Base-by-base conservation (phyloP, 2,888 invertebrate genomes). In the Apoderus coryli region DNA sequence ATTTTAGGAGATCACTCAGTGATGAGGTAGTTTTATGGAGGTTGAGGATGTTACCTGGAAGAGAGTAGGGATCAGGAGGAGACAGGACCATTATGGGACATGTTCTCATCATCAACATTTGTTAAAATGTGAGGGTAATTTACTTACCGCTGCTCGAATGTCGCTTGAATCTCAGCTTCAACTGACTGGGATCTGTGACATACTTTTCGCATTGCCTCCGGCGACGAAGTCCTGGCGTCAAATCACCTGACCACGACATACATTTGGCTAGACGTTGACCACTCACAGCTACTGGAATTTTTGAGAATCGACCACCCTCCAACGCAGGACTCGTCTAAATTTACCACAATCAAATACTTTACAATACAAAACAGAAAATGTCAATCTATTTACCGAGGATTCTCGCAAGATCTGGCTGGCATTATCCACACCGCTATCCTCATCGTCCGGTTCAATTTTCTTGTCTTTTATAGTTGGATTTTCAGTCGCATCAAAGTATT, bases 401-500 rank as follows among this genome's bases (percentile, higher is more conserved):
- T 58, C 58, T 27, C 58, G 45, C 28, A 58, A 43, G 32, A 57
- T 56, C 38, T 59, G 59, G 41, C 57, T 57, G 30, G 56, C 57
- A 38, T 58, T 58, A 40, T 59, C 59, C 0, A 59, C 57, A 10
- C 58, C 58, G 36, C 57, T 57, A 32, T 59, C 58, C 29, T 57
- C 57, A 38, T 58, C 57, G 29, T 59, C 58, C 33, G 50, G 50
- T 11, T 57, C 57, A 11, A 47, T 47, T n/a, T 49, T 44, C 42
- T 56, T 58, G 41, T 57, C 55, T 38, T 52, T 54, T 32, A 49
- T 35, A 9, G 49, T 42, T 14, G 57, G 54, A 48, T 74, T 75
- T 42, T 78, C 78, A 2, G 79, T 72, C 3, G 81, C 81, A 60
- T 84, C 82, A 53, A 78, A 82, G 56, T 84, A 84, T 10, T 81